phyloP scores from a whole-genome alignment of 2,888 invertebrate genomes.

The Patella ulyssiponensis region DNA sequence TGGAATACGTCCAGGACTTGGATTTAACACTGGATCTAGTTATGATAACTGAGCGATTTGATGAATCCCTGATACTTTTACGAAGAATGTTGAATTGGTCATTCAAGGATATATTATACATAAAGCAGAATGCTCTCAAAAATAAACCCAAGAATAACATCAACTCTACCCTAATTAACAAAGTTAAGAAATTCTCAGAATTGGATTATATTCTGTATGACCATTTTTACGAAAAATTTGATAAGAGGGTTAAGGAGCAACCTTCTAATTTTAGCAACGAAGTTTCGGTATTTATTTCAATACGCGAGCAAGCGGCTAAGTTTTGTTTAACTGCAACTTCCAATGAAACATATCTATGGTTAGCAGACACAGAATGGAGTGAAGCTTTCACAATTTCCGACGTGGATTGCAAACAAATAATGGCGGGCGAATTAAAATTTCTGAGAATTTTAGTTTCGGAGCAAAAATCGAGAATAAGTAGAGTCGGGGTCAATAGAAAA shows the following conservation, averaged over 20 bases:
- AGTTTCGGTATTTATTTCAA: not conserved
- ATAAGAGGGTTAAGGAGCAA: too few relatives aligned
- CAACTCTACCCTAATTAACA: too few relatives aligned
- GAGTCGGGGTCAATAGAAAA: too few relatives aligned
- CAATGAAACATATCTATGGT: not conserved
- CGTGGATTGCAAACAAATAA: conserved; percentile 12
- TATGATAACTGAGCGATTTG: conserved; percentile 25
- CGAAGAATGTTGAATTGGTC: conserved; percentile 21
- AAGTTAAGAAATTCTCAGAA: too few relatives aligned
- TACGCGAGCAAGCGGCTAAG: not conserved
- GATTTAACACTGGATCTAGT: conserved; percentile 26
- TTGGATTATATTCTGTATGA: too few relatives aligned
- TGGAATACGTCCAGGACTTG: conserved; percentile 11
- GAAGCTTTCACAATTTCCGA: not conserved
- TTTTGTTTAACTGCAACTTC: not conserved
- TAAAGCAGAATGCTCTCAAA: conserved; percentile 13
- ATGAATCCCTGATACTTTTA: conserved; percentile 27
- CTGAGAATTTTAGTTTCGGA: too few relatives aligned
- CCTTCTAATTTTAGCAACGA: not conserved
- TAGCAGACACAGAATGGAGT: conserved; percentile 8
- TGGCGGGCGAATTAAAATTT: not conserved
- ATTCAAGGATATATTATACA: conserved; percentile 23
- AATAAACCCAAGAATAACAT: not conserved
- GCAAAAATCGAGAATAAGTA: too few relatives aligned
- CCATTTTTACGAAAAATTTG: too few relatives aligned